Conservation (phyloP, 1,140 invertebrate species). For the Nasonia longicornis region DNA sequence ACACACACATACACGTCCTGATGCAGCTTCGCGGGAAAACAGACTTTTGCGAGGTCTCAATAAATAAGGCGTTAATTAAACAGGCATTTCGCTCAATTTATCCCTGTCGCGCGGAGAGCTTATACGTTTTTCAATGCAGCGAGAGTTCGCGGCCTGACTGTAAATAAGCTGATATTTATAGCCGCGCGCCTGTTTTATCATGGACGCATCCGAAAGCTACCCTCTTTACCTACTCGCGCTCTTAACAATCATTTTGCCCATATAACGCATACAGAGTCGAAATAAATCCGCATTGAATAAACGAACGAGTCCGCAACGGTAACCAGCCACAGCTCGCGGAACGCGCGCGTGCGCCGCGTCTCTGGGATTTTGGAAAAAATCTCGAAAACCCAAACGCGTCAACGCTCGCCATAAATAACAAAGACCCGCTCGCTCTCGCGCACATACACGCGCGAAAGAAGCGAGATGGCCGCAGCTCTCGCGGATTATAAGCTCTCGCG, state of each 20-base stretch:
- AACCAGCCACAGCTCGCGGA: constrained; percentile 15
- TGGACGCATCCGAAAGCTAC: too few species aligned
- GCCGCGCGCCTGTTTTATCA: constrained; percentile 38
- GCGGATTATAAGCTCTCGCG: constrained; percentile 53
- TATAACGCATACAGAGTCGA: background rate
- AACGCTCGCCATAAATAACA: constrained; percentile 3
- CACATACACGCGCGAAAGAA: background rate
- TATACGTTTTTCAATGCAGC: constrained; percentile 47
- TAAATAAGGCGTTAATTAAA: constrained; percentile 70
- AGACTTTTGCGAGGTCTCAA: constrained; percentile 58
- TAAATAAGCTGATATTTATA: constrained; percentile 68
- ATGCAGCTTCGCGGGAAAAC: constrained; percentile 22
- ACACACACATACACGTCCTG: constrained; percentile 18
- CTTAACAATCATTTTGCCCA: too few species aligned
- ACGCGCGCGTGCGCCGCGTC: background rate
- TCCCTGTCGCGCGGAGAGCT: constrained; percentile 54
- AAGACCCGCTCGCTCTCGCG: background rate
- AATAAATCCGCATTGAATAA: background rate
- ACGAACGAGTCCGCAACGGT: background rate
- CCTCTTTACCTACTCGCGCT: too few species aligned
- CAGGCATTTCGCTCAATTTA: constrained; percentile 66
- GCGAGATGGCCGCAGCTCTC: constrained; percentile 14
- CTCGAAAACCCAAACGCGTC: background rate
- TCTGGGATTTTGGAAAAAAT: constrained; percentile 15
- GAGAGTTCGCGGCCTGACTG: constrained; percentile 29